Conservation (phyloP, 2,113 vertebrate species). For the Mola mola region DNA sequence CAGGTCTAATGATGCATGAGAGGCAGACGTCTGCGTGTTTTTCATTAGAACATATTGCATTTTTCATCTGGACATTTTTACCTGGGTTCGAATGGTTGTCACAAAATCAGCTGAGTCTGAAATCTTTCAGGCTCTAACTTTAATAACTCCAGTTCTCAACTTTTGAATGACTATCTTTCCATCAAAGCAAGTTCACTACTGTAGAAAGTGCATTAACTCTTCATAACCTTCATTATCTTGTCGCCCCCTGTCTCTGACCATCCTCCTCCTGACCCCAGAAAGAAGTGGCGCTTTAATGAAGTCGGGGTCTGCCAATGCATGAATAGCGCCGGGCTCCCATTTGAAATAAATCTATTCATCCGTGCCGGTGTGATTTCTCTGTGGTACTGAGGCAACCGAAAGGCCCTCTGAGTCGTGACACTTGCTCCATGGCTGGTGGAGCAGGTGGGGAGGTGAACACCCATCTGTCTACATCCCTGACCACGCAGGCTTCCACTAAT, state of each 20-base stretch:
- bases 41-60: too few species aligned
- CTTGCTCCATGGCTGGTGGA: slow-evolving; percentile 61
- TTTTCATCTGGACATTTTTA: too few species aligned
- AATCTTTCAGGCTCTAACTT: too few species aligned
- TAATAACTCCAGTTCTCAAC: slow-evolving; percentile 14
- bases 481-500: too few species aligned
- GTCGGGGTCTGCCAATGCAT: slow-evolving; percentile 52
- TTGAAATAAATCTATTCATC: slow-evolving; percentile 70
- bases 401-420: slow-evolving; percentile 66
- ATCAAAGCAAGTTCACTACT: slow-evolving; percentile 24
- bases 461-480: slow-evolving; percentile 37
- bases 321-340: slow-evolving; percentile 55
- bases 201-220: slow-evolving; percentile 53
- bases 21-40: too few species aligned
- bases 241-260: slow-evolving; percentile 35
- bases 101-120: too few species aligned
- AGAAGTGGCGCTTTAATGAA: slow-evolving; percentile 64
- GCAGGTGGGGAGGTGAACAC: slow-evolving; percentile 43
- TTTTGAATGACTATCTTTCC: slow-evolving; percentile 33
- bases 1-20: too few species aligned
- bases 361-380: slow-evolving; percentile 64
- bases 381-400: slow-evolving; percentile 46
- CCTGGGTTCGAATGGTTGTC: too few species aligned
- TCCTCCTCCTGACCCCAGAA: slow-evolving; percentile 46
- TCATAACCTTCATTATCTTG: slow-evolving; percentile 55